phyloP scores from a whole-genome alignment of 1,140 invertebrate genomes.

The Pseudomyrmex gracilis region DNA sequence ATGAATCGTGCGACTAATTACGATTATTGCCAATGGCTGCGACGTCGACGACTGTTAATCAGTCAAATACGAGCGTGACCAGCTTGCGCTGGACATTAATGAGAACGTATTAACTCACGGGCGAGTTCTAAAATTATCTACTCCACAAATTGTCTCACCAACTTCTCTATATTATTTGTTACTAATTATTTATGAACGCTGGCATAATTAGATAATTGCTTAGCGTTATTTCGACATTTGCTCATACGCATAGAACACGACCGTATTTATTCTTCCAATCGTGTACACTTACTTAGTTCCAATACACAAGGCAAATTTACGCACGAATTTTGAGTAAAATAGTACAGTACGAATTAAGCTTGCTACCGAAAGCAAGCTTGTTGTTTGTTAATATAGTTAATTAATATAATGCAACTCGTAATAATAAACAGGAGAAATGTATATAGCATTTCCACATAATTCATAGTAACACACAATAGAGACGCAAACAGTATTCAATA shows the following conservation, averaged over 20 bases:
- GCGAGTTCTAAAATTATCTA: conserved; percentile 52
- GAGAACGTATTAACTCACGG: conserved; percentile 50
- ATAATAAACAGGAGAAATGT: neutral
- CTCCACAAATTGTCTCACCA: conserved; percentile 47
- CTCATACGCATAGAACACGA: neutral
- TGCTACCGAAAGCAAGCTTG: neutral
- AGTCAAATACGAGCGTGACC: conserved; percentile 25
- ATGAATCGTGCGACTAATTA: conserved; percentile 54
- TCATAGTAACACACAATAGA: neutral
- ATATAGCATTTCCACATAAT: neutral
- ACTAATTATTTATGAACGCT: conserved; percentile 42
- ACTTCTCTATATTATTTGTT: neutral
- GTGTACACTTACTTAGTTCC: neutral
- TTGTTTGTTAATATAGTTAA: neutral
- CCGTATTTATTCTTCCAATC: conserved; percentile 9
- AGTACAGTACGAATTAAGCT: conserved; percentile 10
- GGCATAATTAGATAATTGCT: conserved; percentile 18
- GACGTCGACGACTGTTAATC: conserved; percentile 60
- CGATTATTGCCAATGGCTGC: conserved; percentile 41
- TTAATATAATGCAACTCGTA: conserved; percentile 33
- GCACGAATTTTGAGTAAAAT: conserved; percentile 1
- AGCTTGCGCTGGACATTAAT: conserved; percentile 50
- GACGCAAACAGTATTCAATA: neutral
- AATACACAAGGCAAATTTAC: conserved; percentile 14
- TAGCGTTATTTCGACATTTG: neutral